Base-by-base conservation (phyloP, 2,797 vertebrate species). In the Caiman crocodilus region DNA sequence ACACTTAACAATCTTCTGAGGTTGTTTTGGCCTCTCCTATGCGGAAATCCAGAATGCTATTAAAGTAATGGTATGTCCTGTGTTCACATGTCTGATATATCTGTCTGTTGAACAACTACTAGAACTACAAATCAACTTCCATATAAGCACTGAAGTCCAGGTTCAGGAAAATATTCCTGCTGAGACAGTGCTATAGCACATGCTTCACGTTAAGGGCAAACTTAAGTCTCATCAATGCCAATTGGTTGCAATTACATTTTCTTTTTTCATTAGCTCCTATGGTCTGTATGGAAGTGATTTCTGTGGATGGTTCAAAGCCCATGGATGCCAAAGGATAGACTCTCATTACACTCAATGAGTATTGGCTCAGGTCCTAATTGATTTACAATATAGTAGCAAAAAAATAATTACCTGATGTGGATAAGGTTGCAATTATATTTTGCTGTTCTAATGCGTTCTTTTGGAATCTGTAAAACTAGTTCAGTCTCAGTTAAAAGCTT, bases 391-490 rank as follows among this genome's bases (percentile, higher is more conserved):
- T 2, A 82, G 26, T 67, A 32, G 59, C 14, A 75, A 90, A 76
- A 65, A 2, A 73, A 69, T 11, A 90, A 42, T 21, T 23, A 84
- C n/a, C 16, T 73, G 21, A 56, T 35, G 23, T 10, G 2, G 7
- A 3, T 87, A 14, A 90, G 63, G 5, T 11, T 76, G 2, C 35
- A 75, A 57, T 56, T 1, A 11, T 28, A 58, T 30, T 12, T 7
- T 1, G 0, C 16, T 81, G 60, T 2, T 59, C 76, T 91, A 83
- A 5, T 26, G 30, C 56, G 87, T 80, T 84, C 23, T 91, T 91
- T 86, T 90, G 89, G n/a, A 80, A 91, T 76, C 11, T 58, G 16
- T 76, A 92, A 93, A 91, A 55, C 10, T 77, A 77, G 75, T 94
- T 93, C 58, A 80, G 84, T 94, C 35, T 82, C 1, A 1, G n/a